phyloP scores from a whole-genome alignment of 2,888 invertebrate genomes.

The Ariolimax columbianus region DNA sequence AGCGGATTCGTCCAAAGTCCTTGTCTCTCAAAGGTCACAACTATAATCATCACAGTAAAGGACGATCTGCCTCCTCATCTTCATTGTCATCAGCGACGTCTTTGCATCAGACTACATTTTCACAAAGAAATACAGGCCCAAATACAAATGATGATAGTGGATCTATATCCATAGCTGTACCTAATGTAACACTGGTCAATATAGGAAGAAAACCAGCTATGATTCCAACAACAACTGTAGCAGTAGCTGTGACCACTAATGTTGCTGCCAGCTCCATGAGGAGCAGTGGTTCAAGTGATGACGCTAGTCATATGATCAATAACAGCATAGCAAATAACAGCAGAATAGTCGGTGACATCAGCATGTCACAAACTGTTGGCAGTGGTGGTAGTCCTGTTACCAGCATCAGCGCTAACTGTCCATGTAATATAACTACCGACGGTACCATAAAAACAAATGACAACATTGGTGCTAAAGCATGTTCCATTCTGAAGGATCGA shows the following conservation, averaged over 20 bases:
- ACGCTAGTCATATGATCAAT: background rate
- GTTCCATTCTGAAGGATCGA: conserved; percentile 26
- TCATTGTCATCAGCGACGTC: conserved; percentile 39
- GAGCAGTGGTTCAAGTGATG: background rate
- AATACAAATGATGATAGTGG: background rate
- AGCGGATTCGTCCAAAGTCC: conserved; percentile 64
- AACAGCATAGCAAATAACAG: too few relatives aligned
- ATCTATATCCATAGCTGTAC: background rate
- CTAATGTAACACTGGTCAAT: conserved; percentile 34
- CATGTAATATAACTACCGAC: background rate
- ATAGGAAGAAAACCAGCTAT: background rate
- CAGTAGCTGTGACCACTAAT: background rate
- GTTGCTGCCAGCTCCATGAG: conserved; percentile 13
- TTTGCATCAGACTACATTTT: conserved; percentile 25
- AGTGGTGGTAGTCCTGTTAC: background rate
- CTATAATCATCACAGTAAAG: conserved; percentile 52
- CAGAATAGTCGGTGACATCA: background rate
- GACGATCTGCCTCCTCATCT: conserved; percentile 45
- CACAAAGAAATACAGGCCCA: conserved; percentile 26
- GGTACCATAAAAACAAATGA: background rate
- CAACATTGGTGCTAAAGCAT: conserved; percentile 20
- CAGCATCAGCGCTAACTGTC: background rate
- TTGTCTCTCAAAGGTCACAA: conserved; percentile 70
- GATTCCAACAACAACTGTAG: background rate
- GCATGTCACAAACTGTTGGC: background rate